phyloP scores from a whole-genome alignment of 1,140 invertebrate genomes.

The Caenorhabditis remanei region DNA sequence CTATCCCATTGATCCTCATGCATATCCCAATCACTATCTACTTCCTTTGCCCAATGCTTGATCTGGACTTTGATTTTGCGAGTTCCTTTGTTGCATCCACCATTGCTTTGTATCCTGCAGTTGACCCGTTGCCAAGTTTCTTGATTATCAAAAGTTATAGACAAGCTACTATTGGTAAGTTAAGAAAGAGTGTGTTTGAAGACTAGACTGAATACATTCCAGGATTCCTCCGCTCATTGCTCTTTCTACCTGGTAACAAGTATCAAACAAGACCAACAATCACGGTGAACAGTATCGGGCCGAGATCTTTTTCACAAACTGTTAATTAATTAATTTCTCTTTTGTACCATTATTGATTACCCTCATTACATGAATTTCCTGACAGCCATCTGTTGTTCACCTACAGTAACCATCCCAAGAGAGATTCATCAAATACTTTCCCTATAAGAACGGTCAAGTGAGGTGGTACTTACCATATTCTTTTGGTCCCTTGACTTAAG shows the following conservation, averaged over 20 bases:
- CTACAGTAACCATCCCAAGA: too few relatives aligned
- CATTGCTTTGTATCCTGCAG: background rate
- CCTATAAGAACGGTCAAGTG: background rate
- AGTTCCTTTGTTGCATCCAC: conserved; percentile 9
- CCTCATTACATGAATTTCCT: too few relatives aligned
- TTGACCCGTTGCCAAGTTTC: conserved; percentile 11
- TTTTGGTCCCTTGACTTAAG: background rate
- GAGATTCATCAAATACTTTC: background rate
- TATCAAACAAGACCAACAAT: background rate
- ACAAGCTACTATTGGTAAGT: background rate
- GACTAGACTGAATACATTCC: background rate
- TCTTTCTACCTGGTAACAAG: background rate
- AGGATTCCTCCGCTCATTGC: background rate
- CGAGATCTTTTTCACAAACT: background rate
- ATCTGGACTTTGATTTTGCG: conserved; percentile 26
- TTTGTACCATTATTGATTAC: too few relatives aligned
- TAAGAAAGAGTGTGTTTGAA: background rate
- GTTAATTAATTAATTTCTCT: background rate
- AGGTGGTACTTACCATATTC: conserved; percentile 14
- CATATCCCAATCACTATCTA: conserved; percentile 14
- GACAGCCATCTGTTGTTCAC: too few relatives aligned
- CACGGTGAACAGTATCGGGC: background rate
- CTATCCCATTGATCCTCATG: conserved; percentile 14
- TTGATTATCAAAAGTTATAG: conserved; percentile 15
- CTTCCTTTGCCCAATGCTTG: conserved; percentile 24